phyloP scores from a whole-genome alignment of 2,113 vertebrate genomes.

The Neomonachus schauinslandi region DNA sequence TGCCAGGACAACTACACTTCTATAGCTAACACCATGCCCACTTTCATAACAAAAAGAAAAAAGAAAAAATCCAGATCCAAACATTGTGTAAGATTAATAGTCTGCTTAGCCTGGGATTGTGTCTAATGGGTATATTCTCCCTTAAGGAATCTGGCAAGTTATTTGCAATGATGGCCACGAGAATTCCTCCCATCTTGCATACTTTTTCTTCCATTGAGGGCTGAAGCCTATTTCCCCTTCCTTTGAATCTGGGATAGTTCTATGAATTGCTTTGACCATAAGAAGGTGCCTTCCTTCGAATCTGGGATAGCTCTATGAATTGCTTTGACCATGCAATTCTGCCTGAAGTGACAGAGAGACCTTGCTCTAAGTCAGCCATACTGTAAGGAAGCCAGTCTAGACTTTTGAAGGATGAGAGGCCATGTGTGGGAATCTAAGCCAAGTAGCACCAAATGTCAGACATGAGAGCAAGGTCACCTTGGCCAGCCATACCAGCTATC shows the following conservation, averaged over 20 bases:
- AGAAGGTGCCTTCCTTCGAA: neutral
- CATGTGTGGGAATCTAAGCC: neutral
- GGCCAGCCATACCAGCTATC: neutral
- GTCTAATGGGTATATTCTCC: neutral
- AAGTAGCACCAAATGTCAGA: neutral
- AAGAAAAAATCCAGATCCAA: neutral
- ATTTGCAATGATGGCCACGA: neutral
- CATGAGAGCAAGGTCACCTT: neutral
- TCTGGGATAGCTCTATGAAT: conserved; percentile 14
- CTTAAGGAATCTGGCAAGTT: neutral
- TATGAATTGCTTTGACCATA: neutral
- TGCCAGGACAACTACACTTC: neutral
- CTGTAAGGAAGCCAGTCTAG: neutral
- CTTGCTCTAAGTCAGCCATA: neutral
- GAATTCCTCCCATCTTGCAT: neutral
- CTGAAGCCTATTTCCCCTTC: neutral
- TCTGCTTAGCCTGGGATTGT: neutral
- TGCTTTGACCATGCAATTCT: neutral
- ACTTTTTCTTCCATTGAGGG: neutral
- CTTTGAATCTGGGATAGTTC: conserved; percentile 9
- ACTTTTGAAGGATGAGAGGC: neutral
- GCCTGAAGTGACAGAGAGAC: neutral
- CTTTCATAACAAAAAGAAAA: neutral
- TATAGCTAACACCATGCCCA: neutral
- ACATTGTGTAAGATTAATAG: neutral